These are phyloP conservation scores for Abramis brama DNA, from an alignment of 2,113 vertebrate genomes.

Conservation along the genomic window DNA sequence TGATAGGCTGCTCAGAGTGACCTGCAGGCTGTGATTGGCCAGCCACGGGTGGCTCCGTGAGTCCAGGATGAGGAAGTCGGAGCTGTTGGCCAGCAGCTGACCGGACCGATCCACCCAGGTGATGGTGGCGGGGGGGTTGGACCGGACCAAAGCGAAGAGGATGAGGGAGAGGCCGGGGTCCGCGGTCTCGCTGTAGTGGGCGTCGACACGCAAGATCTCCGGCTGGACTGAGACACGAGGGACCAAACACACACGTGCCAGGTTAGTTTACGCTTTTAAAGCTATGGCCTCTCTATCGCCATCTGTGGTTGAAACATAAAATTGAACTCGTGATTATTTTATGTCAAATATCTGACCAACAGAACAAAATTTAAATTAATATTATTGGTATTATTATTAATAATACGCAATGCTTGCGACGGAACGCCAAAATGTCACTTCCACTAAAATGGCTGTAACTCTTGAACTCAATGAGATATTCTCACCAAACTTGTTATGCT, in stretches of 20 bases:
- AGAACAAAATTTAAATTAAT: too few species aligned
- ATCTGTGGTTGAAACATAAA: background rate
- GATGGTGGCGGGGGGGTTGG: conserved; percentile 84
- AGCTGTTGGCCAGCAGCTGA: conserved; percentile 78
- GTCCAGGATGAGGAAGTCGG: conserved; percentile 83
- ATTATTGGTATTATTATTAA: too few species aligned
- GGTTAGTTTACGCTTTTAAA: too few species aligned
- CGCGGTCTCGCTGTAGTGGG: conserved; percentile 76
- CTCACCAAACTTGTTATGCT: too few species aligned
- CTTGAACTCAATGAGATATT: too few species aligned
- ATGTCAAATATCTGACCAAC: too few species aligned
- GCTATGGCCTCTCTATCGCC: background rate
- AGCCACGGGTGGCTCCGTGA: conserved; percentile 78
- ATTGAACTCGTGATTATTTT: too few species aligned
- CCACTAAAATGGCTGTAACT: too few species aligned
- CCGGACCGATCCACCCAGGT: conserved; percentile 83
- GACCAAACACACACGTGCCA: background rate
- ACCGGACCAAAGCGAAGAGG: conserved; percentile 84
- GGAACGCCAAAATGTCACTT: too few species aligned
- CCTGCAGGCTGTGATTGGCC: conserved; percentile 83
- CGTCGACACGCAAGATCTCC: conserved; percentile 81
- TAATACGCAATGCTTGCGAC: too few species aligned
- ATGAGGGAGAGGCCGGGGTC: conserved; percentile 80
- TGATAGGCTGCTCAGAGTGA: conserved; percentile 74
- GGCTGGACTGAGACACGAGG: conserved; percentile 79